A percentile compares a stretch with the other conserved stretches of the same genome.
These are phyloP conservation scores for Syndactyla subalaris DNA, from an alignment of 2,797 vertebrate genomes.

Conservation along the genomic window DNA sequence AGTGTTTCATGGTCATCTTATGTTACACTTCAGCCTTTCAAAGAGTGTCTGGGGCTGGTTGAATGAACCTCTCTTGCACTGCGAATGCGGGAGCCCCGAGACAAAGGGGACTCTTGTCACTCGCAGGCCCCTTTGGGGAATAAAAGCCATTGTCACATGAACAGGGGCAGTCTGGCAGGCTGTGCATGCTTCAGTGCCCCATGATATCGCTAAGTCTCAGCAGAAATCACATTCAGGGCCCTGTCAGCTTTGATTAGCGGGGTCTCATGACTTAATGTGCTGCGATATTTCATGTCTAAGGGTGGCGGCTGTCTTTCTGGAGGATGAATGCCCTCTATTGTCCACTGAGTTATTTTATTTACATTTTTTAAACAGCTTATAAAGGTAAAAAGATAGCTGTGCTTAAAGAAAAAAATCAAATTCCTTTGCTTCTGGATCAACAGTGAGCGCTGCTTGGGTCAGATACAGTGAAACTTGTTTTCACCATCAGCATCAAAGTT, in stretches of 20 bases:
- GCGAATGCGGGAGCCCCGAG: constrained; percentile 61
- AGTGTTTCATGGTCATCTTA: constrained; percentile 75
- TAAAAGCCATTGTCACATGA: constrained; percentile 78
- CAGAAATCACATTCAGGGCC: constrained; percentile 75
- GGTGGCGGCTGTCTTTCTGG: constrained; percentile 71
- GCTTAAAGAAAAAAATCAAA: constrained; percentile 53
- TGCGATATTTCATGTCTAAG: constrained; percentile 76
- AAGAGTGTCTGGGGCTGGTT: constrained; percentile 78
- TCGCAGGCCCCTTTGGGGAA: constrained; percentile 72
- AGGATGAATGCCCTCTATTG: constrained; percentile 78
- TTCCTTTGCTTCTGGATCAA: constrained; percentile 59
- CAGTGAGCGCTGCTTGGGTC: constrained; percentile 26
- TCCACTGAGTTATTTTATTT: constrained; percentile 79
- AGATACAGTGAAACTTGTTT: constrained; percentile 57
- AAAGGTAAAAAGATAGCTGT: constrained; percentile 79
- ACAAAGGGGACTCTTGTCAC: constrained; percentile 84
- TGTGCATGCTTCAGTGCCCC: constrained; percentile 78
- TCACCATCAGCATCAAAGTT: constrained; percentile 55
- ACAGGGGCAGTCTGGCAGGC: constrained; percentile 79
- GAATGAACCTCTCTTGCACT: constrained; percentile 74
- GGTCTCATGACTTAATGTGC: constrained; percentile 77
- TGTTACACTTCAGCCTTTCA: constrained; percentile 80
- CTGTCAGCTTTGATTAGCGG: constrained; percentile 81
- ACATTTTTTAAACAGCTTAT: constrained; percentile 81
- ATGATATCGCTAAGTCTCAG: constrained; percentile 69